phyloP scores from a whole-genome alignment of 1,140 invertebrate genomes.

The Probaryconus sp. region DNA sequence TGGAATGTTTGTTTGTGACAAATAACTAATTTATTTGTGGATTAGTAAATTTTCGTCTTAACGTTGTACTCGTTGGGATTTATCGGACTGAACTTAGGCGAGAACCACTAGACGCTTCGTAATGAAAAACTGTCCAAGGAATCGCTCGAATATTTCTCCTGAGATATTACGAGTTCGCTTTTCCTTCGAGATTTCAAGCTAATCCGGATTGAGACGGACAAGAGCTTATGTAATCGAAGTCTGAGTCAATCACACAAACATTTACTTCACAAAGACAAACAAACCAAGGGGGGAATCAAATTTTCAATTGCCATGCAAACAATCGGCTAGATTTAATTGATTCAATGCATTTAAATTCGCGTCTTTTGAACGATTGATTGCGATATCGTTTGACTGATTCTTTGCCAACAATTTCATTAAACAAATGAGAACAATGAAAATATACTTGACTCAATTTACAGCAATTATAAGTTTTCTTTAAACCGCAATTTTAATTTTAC shows the following conservation, averaged over 20 bases:
- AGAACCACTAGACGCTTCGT: slow-evolving; percentile 26
- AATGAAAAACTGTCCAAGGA: slow-evolving; percentile 42
- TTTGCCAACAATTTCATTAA: too few species aligned
- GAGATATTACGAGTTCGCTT: slow-evolving; percentile 19
- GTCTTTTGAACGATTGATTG: too few species aligned
- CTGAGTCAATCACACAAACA: slow-evolving; percentile 29
- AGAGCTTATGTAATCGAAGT: slow-evolving; percentile 40
- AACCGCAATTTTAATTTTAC: too few species aligned
- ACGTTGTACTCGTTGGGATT: slow-evolving; percentile 34
- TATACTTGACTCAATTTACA: too few species aligned
- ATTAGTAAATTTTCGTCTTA: slow-evolving; percentile 36
- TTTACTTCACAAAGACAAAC: slow-evolving; percentile 29
- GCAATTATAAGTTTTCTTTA: too few species aligned
- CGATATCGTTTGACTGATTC: too few species aligned
- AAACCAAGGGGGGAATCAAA: slow-evolving; percentile 17
- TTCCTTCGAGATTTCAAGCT: slow-evolving; percentile 24
- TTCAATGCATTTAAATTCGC: neutral
- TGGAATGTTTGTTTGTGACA: slow-evolving; percentile 31
- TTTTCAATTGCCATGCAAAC: slow-evolving; percentile 16
- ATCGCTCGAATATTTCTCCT: slow-evolving; percentile 41
- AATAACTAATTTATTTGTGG: slow-evolving; percentile 36
- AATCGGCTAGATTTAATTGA: slow-evolving; percentile 15
- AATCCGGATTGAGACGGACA: slow-evolving; percentile 33
- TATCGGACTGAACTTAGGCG: slow-evolving; percentile 30
- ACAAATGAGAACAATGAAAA: too few species aligned